These are phyloP conservation scores for Lumbricus terrestris DNA, from an alignment of 2,888 invertebrate species.

Conservation along the genomic window DNA sequence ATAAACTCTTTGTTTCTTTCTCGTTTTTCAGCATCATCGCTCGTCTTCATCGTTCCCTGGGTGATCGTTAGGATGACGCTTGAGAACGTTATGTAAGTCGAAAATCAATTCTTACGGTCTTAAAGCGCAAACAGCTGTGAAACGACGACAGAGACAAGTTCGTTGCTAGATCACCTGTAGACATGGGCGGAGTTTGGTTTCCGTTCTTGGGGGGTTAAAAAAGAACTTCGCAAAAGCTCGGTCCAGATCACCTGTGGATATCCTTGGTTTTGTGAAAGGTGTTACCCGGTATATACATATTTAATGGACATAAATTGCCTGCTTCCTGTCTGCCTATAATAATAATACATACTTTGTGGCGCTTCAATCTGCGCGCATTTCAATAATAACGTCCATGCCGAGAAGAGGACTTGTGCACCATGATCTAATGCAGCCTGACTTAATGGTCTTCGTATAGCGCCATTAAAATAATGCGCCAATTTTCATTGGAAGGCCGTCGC, in stretches of 20 bases:
- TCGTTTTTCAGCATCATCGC: slow-evolving; percentile 64
- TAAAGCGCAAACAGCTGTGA: neutral
- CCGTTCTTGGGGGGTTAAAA: too few species aligned
- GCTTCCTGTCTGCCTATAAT: neutral
- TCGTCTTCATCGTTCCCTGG: slow-evolving; percentile 68
- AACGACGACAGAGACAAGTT: neutral
- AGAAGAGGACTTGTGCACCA: neutral
- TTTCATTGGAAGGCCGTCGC: neutral
- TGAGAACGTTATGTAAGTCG: slow-evolving; percentile 64
- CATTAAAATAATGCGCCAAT: neutral
- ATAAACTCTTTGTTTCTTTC: neutral
- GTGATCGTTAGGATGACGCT: slow-evolving; percentile 63
- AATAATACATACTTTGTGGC: neutral
- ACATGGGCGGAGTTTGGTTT: too few species aligned
- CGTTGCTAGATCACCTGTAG: neutral
- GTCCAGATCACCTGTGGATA: too few species aligned
- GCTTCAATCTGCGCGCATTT: neutral
- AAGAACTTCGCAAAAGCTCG: too few species aligned
- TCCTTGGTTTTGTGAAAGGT: too few species aligned
- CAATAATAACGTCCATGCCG: neutral
- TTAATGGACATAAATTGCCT: neutral
- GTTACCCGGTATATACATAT: too few species aligned
- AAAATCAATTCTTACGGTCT: neutral
- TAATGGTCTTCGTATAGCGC: neutral
- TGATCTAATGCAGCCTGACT: neutral